Conservation (phyloP, 2,113 vertebrate species). For the Oreotragus oreotragus region DNA sequence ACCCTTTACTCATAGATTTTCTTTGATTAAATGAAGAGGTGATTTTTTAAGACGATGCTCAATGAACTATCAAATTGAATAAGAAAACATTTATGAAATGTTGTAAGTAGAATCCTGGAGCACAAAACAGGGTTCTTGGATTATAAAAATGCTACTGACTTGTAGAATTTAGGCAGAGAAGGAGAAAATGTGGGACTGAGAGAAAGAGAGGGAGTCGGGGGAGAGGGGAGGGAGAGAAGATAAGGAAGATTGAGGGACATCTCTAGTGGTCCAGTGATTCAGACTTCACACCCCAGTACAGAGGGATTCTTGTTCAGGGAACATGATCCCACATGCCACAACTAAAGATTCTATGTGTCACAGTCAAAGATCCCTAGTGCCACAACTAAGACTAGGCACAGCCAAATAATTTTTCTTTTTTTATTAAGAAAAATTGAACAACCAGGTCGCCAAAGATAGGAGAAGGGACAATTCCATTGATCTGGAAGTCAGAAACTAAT, state of each 20-base stretch:
- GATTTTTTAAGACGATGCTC: background rate
- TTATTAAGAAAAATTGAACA: background rate
- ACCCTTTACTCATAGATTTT: no score
- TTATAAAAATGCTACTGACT: background rate
- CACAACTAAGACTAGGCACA: background rate
- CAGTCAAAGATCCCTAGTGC: background rate
- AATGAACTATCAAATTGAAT: background rate
- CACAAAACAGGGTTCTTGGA: background rate
- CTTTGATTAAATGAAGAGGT: no score
- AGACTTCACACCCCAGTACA: background rate
- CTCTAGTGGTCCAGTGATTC: background rate
- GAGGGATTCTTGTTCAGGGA: background rate
- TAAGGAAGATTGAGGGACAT: background rate
- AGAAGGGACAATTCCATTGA: background rate
- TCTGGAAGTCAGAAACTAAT: background rate
- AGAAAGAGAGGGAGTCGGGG: background rate
- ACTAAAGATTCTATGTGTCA: rapidly evolving
- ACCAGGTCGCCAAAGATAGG: background rate
- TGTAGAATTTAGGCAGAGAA: background rate
- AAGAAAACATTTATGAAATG: background rate
- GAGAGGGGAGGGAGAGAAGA: background rate
- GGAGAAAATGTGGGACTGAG: background rate
- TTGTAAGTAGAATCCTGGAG: background rate
- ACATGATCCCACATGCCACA: background rate
- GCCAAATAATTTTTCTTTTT: background rate